A percentile compares a stretch with the other conserved stretches of the same genome.
These are phyloP conservation scores for Temnothorax ravouxi DNA, from an alignment of 2,888 invertebrate species.

Conservation along the genomic window DNA sequence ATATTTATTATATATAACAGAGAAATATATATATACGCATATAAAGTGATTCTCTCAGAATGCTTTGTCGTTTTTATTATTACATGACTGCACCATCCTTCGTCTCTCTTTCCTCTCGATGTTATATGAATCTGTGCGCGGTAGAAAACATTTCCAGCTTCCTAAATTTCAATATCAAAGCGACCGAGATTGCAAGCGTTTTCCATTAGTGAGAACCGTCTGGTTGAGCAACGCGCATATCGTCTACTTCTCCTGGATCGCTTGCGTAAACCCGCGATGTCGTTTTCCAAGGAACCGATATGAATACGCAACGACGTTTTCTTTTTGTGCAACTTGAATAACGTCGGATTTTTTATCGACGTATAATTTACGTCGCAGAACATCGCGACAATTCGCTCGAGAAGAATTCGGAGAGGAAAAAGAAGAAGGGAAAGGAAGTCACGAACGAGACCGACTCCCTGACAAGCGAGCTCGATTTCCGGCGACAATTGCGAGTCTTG, in stretches of 20 bases:
- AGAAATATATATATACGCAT: conserved; percentile 21
- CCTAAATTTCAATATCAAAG: conserved; percentile 12
- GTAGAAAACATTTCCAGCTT: not conserved
- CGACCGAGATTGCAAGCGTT: not conserved
- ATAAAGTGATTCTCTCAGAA: conserved; percentile 51
- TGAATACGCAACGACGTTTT: not conserved
- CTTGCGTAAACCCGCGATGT: not conserved
- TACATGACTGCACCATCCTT: not conserved
- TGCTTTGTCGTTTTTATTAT: conserved; percentile 14
- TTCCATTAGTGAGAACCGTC: not conserved
- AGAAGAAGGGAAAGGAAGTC: not conserved
- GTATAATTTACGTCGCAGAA: not conserved
- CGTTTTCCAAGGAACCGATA: not conserved
- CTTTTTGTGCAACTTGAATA: not conserved
- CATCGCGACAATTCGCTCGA: not conserved
- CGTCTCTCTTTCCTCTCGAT: not conserved
- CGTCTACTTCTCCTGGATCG: not conserved
- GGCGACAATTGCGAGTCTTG: not conserved
- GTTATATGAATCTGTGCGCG: not conserved
- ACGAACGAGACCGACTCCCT: not conserved
- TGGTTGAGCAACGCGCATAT: not conserved
- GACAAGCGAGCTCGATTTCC: conserved; percentile 33
- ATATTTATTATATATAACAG: conserved; percentile 38
- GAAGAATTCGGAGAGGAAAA: not conserved
- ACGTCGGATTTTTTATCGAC: not conserved